Conservation (phyloP, 2,113 vertebrate species). For the Phalacrocorax pelagicus region DNA sequence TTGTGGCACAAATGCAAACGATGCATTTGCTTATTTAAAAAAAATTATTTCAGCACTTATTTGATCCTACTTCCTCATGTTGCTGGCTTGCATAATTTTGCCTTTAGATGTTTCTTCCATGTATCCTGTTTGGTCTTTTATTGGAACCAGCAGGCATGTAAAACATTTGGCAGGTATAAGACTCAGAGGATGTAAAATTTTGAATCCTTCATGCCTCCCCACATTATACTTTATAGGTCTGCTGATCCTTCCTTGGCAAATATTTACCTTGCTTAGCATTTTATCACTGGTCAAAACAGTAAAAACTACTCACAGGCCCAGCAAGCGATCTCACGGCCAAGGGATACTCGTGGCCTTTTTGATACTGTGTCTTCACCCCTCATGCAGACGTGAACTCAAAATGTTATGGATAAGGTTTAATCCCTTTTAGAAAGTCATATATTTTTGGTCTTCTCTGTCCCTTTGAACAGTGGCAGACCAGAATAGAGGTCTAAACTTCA, state of each 20-base stretch:
- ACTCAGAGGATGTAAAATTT: background rate
- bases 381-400: background rate
- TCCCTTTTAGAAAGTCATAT: background rate
- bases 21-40: background rate
- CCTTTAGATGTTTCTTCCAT: background rate
- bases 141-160: background rate
- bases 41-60: background rate
- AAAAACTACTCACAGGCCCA: background rate
- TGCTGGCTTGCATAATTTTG: background rate
- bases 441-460: background rate
- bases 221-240: background rate
- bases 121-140: background rate
- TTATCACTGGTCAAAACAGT: slow-evolving; percentile 20
- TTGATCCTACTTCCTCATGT: background rate
- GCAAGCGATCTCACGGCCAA: background rate
- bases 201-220: background rate
- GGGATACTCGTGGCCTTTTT: background rate
- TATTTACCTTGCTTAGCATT: background rate
- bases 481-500: background rate
- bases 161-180: background rate
- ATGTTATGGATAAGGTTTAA: background rate
- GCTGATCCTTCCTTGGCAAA: background rate
- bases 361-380: background rate
- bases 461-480: background rate
- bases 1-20: background rate